Base-by-base conservation (phyloP, 2,888 invertebrate genomes). In the Carpatolechia fugitivella region DNA sequence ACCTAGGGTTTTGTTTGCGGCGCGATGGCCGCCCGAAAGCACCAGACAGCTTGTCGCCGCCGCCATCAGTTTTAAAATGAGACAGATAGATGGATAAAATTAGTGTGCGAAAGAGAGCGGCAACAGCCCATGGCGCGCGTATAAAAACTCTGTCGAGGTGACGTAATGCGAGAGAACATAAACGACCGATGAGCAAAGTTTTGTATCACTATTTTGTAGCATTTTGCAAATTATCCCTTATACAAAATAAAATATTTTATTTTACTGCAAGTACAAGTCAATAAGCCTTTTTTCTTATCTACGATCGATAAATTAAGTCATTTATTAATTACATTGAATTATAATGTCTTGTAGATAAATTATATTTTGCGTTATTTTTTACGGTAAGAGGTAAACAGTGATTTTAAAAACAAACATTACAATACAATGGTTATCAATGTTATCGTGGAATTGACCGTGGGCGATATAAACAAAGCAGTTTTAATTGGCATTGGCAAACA, bases 31-130 rank as follows among this genome's bases (percentile, higher is more conserved):
- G 84, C 65, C 76, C 76, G 78, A 80, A 79, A 76, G 73, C 70
- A 80, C 80, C 90, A 90, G 90, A 90, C 90, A 77, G 90, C 89
- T 78, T 90, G 90, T 88, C 90, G 90, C 90, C 90, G 80, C 80
- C 78, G 72, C 90, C 90, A 79, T 79, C 78, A 72, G 74, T 73
- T 69, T 61, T 65, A 68, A 80, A 88, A 74, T 66, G 80, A 80
- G 87, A 88, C 72, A 67, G 74, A 65, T 58, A 70, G 68, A 77
- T 66, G 62, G 61, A 66, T 67, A 68, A 70, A 60, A 61, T 60
- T 61, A 55, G 71, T 61, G 83, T 60, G 72, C 57, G 74, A 89
- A 73, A 64, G 81, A 80, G 84, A 83, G 60, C 61, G 72, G 58
- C 62, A 62, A 59, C 55, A 66, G 62, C 60, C 70, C 68, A 80